Percentiles rank a stretch among this genome's conserved stretches.
These are phyloP conservation scores for Synergus gifuensis DNA, from an alignment of 2,888 invertebrate genomes.

Conservation along the genomic window DNA sequence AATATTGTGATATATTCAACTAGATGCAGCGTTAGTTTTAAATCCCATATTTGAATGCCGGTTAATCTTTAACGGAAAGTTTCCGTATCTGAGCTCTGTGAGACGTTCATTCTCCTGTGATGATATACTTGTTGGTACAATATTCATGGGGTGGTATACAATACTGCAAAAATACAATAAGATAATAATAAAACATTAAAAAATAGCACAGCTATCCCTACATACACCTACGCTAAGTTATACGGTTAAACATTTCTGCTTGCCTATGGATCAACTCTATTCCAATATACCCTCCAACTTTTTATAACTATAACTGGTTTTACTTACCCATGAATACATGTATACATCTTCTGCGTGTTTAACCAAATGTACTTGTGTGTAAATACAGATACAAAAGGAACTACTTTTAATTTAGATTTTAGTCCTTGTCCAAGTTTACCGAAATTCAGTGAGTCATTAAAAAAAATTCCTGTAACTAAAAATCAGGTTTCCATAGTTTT, in stretches of 20 bases:
- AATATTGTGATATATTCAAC: no score
- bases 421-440: no score
- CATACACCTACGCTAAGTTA: neutral
- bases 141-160: neutral
- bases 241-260: neutral
- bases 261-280: neutral
- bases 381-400: neutral
- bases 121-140: no score
- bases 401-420: no score
- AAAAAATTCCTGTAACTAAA: no score
- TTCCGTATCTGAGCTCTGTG: no score
- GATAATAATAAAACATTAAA: no score
- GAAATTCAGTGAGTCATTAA: no score
- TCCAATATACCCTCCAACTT: neutral
- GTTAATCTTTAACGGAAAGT: neutral
- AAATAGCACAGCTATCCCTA: neutral
- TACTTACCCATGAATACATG: neutral
- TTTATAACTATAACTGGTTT: no score
- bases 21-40: neutral
- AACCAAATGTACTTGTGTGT: neutral
- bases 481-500: no score
- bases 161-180: no score
- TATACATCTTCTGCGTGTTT: neutral
- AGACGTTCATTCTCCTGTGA: no score
- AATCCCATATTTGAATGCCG: neutral